Conservation (phyloP, 2,888 invertebrate species). For the Prostheceraeus crozeri region DNA sequence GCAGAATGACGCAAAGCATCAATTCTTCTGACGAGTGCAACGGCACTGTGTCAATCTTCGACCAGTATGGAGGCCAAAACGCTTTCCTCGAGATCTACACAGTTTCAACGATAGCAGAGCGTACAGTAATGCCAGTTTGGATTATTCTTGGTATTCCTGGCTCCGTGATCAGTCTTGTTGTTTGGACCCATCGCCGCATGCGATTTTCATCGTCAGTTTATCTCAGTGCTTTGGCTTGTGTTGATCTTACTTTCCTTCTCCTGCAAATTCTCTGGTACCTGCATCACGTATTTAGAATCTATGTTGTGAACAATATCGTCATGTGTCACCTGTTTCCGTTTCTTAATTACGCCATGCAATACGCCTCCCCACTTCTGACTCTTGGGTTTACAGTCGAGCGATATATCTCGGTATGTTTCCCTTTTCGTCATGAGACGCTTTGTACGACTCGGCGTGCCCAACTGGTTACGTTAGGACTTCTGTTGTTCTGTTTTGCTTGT, state of each 20-base stretch:
- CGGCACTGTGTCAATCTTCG: too few relatives aligned
- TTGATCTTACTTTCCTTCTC: conserved; percentile 44
- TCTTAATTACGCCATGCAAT: conserved; percentile 50
- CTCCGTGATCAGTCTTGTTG: conserved; percentile 52
- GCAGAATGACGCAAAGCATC: too few relatives aligned
- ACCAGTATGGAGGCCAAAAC: too few relatives aligned
- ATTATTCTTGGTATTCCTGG: conserved; percentile 53
- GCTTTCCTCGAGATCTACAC: too few relatives aligned
- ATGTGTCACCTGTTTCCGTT: conserved; percentile 42
- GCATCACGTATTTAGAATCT: conserved; percentile 40
- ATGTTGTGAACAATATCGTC: conserved; percentile 43
- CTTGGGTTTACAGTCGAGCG: conserved; percentile 56
- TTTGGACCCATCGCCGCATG: conserved; percentile 55
- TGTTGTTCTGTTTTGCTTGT: conserved; percentile 6
- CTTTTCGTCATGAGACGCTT: conserved; percentile 47
- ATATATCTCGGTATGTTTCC: conserved; percentile 55
- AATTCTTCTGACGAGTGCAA: too few relatives aligned
- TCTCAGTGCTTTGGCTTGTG: conserved; percentile 52
- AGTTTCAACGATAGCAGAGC: too few relatives aligned
- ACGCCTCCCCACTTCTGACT: conserved; percentile 54
- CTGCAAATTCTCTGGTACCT: conserved; percentile 27
- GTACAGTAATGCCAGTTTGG: conserved; percentile 49
- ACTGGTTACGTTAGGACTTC: conserved; percentile 43
- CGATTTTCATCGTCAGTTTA: conserved; percentile 55
- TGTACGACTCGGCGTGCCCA: conserved; percentile 50